Evolutionary conservation across 2,888 invertebrate genomes (phyloP).

Genomic region (Drosophila subsilvestris): DNA sequence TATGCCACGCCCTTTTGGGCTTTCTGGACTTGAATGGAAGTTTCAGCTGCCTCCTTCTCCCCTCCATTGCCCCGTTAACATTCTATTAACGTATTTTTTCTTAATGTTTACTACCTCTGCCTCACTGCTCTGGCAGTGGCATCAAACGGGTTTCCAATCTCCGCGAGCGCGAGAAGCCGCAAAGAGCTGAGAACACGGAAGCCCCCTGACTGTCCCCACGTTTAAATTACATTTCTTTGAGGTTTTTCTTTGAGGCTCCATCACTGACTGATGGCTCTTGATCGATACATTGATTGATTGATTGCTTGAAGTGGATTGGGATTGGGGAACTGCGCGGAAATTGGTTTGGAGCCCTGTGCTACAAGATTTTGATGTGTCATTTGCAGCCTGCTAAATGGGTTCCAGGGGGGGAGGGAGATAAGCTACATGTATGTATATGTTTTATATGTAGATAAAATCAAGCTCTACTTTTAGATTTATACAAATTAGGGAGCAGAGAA

Average conservation of each 20-base stretch:
- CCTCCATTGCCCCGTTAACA: constrained; percentile 54
- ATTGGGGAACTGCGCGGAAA: constrained; percentile 51
- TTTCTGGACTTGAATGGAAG: constrained; percentile 25
- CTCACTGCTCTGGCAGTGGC: constrained; percentile 40
- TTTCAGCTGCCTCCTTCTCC: constrained; percentile 2
- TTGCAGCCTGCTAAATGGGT: too few species aligned
- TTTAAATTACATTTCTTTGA: constrained; percentile 35
- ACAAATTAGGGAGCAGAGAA: background rate
- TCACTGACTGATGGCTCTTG: constrained; percentile 45
- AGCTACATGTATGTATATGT: too few species aligned
- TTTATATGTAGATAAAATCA: background rate
- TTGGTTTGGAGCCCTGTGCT: constrained; percentile 44
- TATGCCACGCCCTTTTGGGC: constrained; percentile 43
- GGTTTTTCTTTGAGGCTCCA: constrained; percentile 41
- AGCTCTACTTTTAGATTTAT: background rate
- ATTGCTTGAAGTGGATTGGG: too few species aligned
- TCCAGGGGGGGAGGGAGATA: too few species aligned
- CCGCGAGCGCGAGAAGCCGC: constrained; percentile 12
- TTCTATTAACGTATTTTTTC: constrained; percentile 65
- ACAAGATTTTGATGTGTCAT: background rate
- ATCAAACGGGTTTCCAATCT: constrained; percentile 63
- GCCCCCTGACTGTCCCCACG: constrained; percentile 14
- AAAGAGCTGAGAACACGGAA: constrained; percentile 32
- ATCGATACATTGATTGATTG: constrained; percentile 71
- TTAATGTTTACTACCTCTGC: constrained; percentile 31